Base-by-base conservation (phyloP, 2,113 vertebrate species). In the Vulpes vulpes region DNA sequence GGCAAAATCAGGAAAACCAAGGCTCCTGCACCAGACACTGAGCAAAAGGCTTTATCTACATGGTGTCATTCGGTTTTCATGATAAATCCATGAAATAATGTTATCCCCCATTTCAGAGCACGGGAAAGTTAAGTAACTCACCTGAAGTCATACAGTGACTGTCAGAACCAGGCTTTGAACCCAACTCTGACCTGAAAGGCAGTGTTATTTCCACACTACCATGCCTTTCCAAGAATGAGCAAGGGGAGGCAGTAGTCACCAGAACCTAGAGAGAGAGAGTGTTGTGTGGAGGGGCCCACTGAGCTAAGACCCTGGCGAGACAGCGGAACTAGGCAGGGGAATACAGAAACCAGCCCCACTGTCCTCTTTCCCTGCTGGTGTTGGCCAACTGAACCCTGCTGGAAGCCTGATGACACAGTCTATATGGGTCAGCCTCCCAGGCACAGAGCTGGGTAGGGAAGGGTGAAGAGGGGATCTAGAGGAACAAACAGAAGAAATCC, bases 261-360 rank as follows among this genome's bases (percentile, higher is more conserved):
- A 1, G 82, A 82, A 81, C 17, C 49, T 16, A 27, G 49, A 69
- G 30, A 11, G 64, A 19, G 4, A 59, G 20, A 3, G 76, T 17
- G 76, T 17, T n/a, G 0, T 1, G 27, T 12, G 43, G n/a, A 27
- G 16, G 51, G 8, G 78, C 17, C 25, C 51, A 15, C 17, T 8
- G 11, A 73, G 6, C 16, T 5, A 15, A 11, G 27, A 15, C 25
- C n/a, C 65, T 25, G 22, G 6, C 2, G 10, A 87, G 30, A 62
- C 20, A 23, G 7, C 0, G 3, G 60, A 62, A 43, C 7, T 2
- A 20, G 73, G 8, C 3, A 5, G 25, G 49, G 32, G 15, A 49
- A 32, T 25, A 23, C 49, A 69, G 86, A 11, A 8, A 32, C 12
- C 57, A 10, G 27, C 27, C 17, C 69, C 53, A 4, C 6, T 43